phyloP scores from a whole-genome alignment of 2,888 invertebrate genomes.

The Hirtodrosophila trivittata region DNA sequence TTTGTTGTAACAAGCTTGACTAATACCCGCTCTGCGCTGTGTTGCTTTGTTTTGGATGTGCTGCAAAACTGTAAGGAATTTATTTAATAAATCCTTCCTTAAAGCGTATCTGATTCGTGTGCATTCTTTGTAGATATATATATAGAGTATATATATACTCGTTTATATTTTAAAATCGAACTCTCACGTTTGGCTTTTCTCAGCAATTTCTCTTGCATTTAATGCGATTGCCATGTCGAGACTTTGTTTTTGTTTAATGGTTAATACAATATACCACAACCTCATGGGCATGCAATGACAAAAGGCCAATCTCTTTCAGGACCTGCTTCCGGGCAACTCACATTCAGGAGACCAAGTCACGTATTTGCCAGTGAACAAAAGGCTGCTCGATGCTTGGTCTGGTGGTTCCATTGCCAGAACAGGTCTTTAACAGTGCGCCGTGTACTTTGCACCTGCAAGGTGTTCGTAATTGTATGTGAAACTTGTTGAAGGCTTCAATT shows the following conservation, averaged over 20 bases:
- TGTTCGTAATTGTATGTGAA: slow-evolving; percentile 69
- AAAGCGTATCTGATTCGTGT: too few relatives aligned
- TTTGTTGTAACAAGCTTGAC: too few relatives aligned
- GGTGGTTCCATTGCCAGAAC: not conserved
- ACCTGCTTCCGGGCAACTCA: too few relatives aligned
- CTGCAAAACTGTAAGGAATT: too few relatives aligned
- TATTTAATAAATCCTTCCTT: too few relatives aligned
- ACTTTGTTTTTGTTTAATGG: slow-evolving; percentile 21
- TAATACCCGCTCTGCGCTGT: too few relatives aligned
- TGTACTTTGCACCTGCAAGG: slow-evolving; percentile 42
- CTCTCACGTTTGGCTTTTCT: not conserved
- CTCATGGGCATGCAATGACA: too few relatives aligned
- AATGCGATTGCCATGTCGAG: slow-evolving; percentile 13
- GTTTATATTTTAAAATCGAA: too few relatives aligned
- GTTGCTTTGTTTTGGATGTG: too few relatives aligned
- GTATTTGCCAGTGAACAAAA: slow-evolving; percentile 15
- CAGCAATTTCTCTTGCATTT: slow-evolving; percentile 1
- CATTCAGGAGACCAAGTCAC: slow-evolving; percentile 27
- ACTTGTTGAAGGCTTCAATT: slow-evolving; percentile 79
- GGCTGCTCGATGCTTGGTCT: not conserved
- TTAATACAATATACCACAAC: slow-evolving; percentile 40
- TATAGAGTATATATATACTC: too few relatives aligned
- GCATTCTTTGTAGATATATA: too few relatives aligned
- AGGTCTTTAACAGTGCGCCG: slow-evolving; percentile 1
- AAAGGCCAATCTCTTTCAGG: too few relatives aligned